phyloP scores from a whole-genome alignment of 1,140 invertebrate species.

The Drosophila subobscura region DNA sequence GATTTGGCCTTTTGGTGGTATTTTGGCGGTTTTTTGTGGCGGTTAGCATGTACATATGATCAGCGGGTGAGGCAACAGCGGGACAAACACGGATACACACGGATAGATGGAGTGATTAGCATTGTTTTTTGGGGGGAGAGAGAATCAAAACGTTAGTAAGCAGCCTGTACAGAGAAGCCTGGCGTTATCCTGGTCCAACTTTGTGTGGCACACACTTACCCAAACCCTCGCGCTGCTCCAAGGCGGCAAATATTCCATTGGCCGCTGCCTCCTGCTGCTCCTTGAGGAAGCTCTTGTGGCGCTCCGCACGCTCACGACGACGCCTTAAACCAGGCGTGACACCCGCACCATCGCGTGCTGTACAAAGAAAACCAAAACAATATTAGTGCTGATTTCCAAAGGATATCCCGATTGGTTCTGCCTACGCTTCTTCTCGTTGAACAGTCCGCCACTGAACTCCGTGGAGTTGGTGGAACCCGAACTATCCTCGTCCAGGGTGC shows the following conservation, averaged over 20 bases:
- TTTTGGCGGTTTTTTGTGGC: slow-evolving; percentile 19
- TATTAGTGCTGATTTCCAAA: too few species aligned
- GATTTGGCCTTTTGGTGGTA: slow-evolving; percentile 69
- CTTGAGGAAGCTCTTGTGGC: slow-evolving; percentile 91
- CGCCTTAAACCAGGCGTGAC: slow-evolving; percentile 90
- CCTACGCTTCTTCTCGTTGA: slow-evolving; percentile 75
- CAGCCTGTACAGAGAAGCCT: slow-evolving; percentile 39
- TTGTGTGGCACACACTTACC: slow-evolving; percentile 54
- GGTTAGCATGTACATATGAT: slow-evolving; percentile 60
- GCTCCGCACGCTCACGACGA: slow-evolving; percentile 90
- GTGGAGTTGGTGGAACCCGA: slow-evolving; percentile 78
- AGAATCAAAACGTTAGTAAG: slow-evolving; percentile 71
- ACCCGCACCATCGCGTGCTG: slow-evolving; percentile 84
- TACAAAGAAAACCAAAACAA: not conserved
- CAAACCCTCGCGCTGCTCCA: slow-evolving; percentile 84
- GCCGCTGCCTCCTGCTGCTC: slow-evolving; percentile 89
- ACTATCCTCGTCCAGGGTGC: slow-evolving; percentile 83
- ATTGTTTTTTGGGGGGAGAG: slow-evolving; percentile 45
- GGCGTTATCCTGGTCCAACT: not conserved
- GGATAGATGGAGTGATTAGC: slow-evolving; percentile 59
- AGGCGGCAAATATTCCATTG: slow-evolving; percentile 84
- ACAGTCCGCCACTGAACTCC: slow-evolving; percentile 74
- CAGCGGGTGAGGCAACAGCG: slow-evolving; percentile 65
- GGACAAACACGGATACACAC: slow-evolving; percentile 41
- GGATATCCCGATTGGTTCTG: too few species aligned